Percentiles rank a stretch among this genome's conserved stretches.
These are phyloP conservation scores for Megaceryle torquata DNA, from an alignment of 2,113 vertebrate species.

Conservation along the genomic window DNA sequence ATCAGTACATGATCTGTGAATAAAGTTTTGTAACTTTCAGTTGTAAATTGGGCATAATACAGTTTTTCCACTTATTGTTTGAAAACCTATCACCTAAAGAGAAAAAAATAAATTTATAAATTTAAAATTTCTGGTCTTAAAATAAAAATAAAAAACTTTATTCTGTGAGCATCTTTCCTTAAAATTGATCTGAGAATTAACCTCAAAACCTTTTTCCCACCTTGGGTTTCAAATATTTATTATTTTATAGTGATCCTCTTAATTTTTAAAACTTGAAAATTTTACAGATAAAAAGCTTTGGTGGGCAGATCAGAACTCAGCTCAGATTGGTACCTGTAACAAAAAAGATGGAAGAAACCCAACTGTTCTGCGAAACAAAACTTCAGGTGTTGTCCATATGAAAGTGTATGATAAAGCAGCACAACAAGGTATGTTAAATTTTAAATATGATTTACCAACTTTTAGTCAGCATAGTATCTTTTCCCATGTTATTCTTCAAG, in stretches of 20 bases:
- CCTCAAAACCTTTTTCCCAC: background rate
- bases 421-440: constrained; percentile 84
- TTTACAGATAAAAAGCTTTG: constrained; percentile 91
- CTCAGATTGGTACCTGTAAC: constrained; percentile 89
- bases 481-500: background rate
- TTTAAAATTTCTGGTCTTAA: background rate
- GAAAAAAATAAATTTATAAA: background rate
- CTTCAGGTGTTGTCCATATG: constrained; percentile 93
- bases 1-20: background rate
- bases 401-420: constrained; percentile 93
- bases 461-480: background rate
- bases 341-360: constrained; percentile 90
- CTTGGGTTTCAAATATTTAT: background rate
- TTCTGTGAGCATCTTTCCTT: background rate
- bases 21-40: background rate
- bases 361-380: constrained; percentile 89
- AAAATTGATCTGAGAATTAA: background rate
- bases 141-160: background rate
- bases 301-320: constrained; percentile 96
- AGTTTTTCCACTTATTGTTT: background rate
- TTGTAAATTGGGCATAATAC: background rate
- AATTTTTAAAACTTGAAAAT: background rate
- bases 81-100: background rate
- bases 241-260: background rate
- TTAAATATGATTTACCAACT: background rate